Base-by-base conservation (phyloP, 2,797 vertebrate genomes). In the Rallus crepitans region DNA sequence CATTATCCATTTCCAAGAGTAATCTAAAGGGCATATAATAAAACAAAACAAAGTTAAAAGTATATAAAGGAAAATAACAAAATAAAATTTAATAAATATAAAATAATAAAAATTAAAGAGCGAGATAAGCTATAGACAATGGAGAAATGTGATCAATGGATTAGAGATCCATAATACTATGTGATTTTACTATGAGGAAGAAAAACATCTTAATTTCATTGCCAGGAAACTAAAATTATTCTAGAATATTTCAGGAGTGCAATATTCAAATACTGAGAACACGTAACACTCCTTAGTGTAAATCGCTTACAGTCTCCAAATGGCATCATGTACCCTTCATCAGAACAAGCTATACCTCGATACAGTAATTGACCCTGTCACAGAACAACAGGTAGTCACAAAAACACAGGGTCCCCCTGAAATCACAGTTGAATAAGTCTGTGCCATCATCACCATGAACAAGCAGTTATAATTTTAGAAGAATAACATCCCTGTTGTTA, bases 391-490 rank as follows among this genome's bases (percentile, higher is more conserved):
- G 25, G 20, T 17, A 55, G 25, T 11, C 10, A 33, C 39, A n/a
- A 70, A 65, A 31, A 0, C 45, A 50, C 16, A 50, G 55, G 15
- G 55, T 30, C 0, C 1, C 2, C 2, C 21, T 47, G 31, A 71
- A 87, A 55, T 4, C 14, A 33, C 20, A 64, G 19, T 5, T 48
- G 11, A 40, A 20, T 12, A 64, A 7, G 25, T 33, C 27, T 55
- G 39, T 55, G 7, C 15, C n/a, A 33, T 31, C 35, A 23, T 8
- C 24, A 57, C 11, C 31, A 8, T 33, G 56, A 77, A 53, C 33
- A 72, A 81, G 35, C 0, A 90, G 27, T 52, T 56, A 37, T 8
- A 37, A 47, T 53, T 65, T 60, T 15, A 76, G 63, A 83, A 57
- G 0, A 8, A 15, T 13, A 20, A 2, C 6, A 57, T 8, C 6